Conservation (phyloP, 2,113 vertebrate species). For the Numenius arquata region DNA sequence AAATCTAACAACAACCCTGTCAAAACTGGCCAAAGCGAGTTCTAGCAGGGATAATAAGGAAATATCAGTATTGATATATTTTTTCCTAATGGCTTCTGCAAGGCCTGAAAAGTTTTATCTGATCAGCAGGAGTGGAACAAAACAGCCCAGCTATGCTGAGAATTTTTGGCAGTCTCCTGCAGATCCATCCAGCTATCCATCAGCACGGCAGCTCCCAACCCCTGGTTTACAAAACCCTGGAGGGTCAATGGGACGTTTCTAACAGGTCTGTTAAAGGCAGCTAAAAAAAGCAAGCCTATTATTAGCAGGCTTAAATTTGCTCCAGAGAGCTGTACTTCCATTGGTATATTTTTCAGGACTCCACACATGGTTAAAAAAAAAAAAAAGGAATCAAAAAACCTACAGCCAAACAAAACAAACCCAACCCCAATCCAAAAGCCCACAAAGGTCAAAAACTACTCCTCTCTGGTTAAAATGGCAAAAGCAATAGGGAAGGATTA, state of each 20-base stretch:
- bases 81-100: not conserved
- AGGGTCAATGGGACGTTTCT: not conserved
- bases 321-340: not conserved
- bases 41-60: not conserved
- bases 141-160: not conserved
- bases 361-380: not conserved
- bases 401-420: not conserved
- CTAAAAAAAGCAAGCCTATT: constrained; percentile 48
- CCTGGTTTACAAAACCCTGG: not conserved
- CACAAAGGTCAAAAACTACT: not conserved
- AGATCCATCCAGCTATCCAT: not conserved
- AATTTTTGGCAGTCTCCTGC: not conserved
- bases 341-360: rapidly evolving
- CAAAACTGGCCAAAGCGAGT: not conserved
- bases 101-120: not conserved
- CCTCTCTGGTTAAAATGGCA: not conserved
- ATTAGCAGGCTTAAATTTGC: constrained; percentile 26
- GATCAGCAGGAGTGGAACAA: not conserved
- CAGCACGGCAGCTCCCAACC: not conserved
- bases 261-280: not conserved
- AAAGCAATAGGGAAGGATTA: not conserved
- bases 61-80: not conserved
- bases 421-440: not conserved
- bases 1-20: not conserved
- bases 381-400: not conserved